Evolutionary conservation across 2,797 vertebrate genomes (phyloP).

Genomic region (Poecile montanus): DNA sequence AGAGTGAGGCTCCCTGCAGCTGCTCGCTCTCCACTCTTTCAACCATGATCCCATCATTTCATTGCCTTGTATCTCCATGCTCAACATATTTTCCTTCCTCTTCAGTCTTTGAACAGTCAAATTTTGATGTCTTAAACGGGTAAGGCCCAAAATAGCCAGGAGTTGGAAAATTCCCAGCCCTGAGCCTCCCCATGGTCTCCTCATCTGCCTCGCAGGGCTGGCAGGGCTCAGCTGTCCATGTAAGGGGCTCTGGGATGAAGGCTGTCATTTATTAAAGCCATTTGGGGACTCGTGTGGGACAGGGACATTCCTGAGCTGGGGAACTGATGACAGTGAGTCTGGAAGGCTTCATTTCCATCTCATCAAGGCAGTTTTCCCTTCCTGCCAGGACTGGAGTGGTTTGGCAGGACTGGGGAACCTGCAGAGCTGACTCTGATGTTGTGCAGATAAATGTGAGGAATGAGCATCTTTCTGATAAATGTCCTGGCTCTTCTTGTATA

Average conservation of each 20-base stretch:
- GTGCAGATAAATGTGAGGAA: background rate
- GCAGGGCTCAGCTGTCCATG: background rate
- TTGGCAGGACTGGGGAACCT: conserved; percentile 3
- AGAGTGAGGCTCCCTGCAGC: background rate
- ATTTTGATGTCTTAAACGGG: background rate
- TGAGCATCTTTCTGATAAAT: background rate
- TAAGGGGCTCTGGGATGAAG: background rate
- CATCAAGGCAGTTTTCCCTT: conserved; percentile 5
- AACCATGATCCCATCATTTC: rapidly evolving
- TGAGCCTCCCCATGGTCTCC: background rate
- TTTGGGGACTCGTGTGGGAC: background rate
- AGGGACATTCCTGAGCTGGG: conserved; percentile 8
- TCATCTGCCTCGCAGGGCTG: background rate
- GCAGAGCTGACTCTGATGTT: background rate
- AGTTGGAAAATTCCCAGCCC: background rate
- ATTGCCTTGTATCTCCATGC: background rate
- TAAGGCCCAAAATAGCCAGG: background rate
- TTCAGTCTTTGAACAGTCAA: background rate
- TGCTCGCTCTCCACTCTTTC: background rate
- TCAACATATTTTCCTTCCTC: background rate
- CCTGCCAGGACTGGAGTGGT: background rate
- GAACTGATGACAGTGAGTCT: conserved; percentile 29
- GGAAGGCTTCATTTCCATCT: conserved; percentile 30
- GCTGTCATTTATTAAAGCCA: conserved; percentile 53
- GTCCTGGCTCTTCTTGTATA: background rate